A percentile compares a stretch with the other conserved stretches of the same genome.
These are phyloP conservation scores for Pycnomerus fuliginosus DNA, from an alignment of 2,888 invertebrate genomes.

Conservation along the genomic window DNA sequence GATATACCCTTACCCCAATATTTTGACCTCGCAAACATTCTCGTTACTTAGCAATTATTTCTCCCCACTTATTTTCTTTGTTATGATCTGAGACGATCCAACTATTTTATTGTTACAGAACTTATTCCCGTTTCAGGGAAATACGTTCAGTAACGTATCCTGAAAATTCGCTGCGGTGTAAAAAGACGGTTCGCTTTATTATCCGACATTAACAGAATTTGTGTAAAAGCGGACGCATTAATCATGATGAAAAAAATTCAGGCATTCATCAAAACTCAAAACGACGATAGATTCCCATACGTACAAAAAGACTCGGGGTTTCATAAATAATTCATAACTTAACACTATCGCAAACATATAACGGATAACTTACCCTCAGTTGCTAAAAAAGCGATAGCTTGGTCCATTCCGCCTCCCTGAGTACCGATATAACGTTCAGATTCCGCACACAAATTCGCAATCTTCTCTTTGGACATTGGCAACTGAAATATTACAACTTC, in stretches of 20 bases:
- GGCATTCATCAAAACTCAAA: too few species aligned
- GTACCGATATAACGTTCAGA: slow-evolving; percentile 96
- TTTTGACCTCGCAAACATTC: too few species aligned
- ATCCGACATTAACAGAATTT: too few species aligned
- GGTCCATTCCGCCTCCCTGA: slow-evolving; percentile 99
- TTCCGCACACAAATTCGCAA: slow-evolving; percentile 85
- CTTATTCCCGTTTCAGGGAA: too few species aligned
- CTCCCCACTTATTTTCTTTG: too few species aligned
- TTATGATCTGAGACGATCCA: too few species aligned
- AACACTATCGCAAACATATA: slow-evolving; percentile 34
- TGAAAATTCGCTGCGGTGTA: not conserved
- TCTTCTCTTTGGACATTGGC: slow-evolving; percentile 43
- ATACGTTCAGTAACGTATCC: slow-evolving; percentile 5
- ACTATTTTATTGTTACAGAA: too few species aligned
- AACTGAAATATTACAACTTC: slow-evolving; percentile 36
- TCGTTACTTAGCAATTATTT: too few species aligned
- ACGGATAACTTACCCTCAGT: slow-evolving; percentile 59
- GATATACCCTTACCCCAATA: too few species aligned
- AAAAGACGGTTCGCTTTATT: too few species aligned
- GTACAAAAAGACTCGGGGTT: slow-evolving; percentile 7
- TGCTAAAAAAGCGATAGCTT: slow-evolving; percentile 94
- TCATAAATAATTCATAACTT: slow-evolving; percentile 39
- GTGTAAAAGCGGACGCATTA: not conserved
- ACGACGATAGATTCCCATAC: slow-evolving; percentile 7
- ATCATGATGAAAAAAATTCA: slow-evolving; percentile 4